Percentiles rank a stretch among this genome's conserved stretches.
Evolutionary conservation across 2,888 invertebrate genomes (phyloP).

Genomic region (Mesochorus sp.): DNA sequence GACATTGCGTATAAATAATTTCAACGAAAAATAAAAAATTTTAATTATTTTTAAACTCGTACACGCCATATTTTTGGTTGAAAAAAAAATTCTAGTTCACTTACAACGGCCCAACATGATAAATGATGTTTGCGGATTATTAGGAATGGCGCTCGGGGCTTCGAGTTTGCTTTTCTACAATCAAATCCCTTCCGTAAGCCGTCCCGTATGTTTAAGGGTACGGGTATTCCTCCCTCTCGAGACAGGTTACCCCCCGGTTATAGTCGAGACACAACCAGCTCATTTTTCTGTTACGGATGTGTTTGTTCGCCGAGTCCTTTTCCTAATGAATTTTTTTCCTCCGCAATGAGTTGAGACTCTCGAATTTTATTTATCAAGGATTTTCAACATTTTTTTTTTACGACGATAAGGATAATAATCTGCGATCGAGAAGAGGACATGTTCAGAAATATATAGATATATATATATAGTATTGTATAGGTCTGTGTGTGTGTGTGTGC

Average conservation of each 20-base stretch:
- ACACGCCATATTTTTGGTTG: too few species aligned
- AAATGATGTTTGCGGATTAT: constrained; percentile 80
- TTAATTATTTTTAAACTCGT: too few species aligned
- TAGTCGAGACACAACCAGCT: neutral
- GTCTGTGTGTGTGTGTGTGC: neutral
- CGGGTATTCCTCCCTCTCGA: constrained; percentile 26
- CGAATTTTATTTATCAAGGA: neutral
- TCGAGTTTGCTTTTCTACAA: constrained; percentile 74
- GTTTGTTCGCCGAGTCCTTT: too few species aligned
- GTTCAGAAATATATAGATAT: constrained; percentile 9
- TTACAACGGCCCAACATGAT: too few species aligned
- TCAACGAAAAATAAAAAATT: too few species aligned
- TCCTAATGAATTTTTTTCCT: too few species aligned
- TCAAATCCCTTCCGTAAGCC: constrained; percentile 65
- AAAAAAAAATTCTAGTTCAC: too few species aligned
- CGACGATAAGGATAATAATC: neutral
- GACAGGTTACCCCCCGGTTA: neutral
- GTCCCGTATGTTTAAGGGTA: constrained; percentile 62
- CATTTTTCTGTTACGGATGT: too few species aligned
- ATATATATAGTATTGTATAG: neutral
- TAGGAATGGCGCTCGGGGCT: constrained; percentile 66
- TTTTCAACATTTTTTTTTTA: neutral
- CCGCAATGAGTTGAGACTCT: too few species aligned
- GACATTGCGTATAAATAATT: too few species aligned
- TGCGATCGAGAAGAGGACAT: constrained; percentile 3